Conservation (phyloP, 2,113 vertebrate genomes). For the Prinia subflava region DNA sequence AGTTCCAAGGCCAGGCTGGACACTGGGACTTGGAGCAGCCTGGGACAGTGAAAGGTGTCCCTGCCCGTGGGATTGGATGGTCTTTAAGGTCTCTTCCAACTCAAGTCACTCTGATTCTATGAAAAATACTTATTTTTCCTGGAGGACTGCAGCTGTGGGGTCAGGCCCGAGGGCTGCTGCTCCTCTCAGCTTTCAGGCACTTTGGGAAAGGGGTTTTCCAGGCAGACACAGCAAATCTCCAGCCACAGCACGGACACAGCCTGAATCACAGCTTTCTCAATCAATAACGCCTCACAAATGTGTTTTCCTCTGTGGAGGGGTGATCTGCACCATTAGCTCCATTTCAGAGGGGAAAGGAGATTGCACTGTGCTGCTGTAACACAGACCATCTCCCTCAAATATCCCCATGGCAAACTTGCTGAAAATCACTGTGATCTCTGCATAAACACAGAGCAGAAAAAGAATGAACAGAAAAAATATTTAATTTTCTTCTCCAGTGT, state of each 20-base stretch:
- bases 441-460: not conserved
- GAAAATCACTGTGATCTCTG: not conserved
- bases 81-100: not conserved
- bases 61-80: fast-evolving
- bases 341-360: not conserved
- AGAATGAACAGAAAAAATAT: not conserved
- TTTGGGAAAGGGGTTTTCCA: not conserved
- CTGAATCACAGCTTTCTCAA: not conserved
- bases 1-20: not conserved
- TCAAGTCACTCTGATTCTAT: not conserved
- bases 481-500: not conserved
- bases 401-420: not conserved
- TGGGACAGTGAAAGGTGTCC: not conserved
- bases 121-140: not conserved
- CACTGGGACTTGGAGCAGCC: fast-evolving
- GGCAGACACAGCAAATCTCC: not conserved
- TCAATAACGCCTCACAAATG: not conserved
- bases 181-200: not conserved
- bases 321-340: not conserved
- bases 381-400: not conserved
- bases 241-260: not conserved
- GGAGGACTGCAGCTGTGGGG: not conserved
- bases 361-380: not conserved
- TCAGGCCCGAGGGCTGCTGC: not conserved
- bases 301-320: not conserved